Evolutionary conservation across 2,113 vertebrate genomes (phyloP), one percentile per base, ranked within the genome.

Genomic region (Toxotes chatareus): DNA sequence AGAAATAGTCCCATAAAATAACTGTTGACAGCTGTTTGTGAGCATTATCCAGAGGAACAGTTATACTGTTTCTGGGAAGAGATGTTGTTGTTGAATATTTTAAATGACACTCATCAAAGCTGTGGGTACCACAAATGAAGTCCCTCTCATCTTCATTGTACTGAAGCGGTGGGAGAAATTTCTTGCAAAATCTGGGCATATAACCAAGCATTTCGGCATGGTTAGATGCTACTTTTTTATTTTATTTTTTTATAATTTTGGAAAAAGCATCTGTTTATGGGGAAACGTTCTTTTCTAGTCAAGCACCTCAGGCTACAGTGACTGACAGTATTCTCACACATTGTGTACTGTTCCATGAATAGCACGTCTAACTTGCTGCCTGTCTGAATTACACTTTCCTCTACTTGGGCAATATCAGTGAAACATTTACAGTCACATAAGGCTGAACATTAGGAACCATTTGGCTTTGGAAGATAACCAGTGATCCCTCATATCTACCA

Each of bases 321-420:
- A 32, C 19, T 27, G 34, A 73, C 47, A 47, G 49, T 38, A 51
- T 60, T 69, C 60, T 40, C 47, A 61, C 63, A 65, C 49, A 82
- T n/a, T 70, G 42, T 73, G 12, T 49, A 46, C 53, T 65, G 76
- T 10, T 79, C 79, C 83, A 57, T 23, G 57, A 86, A 90, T 87
- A 90, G 12, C 68, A 13, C 6, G 56, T 80, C 86, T 81, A 76
- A 85, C 61, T 86, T 73, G 64, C 73, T 59, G 76, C 44, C 60
- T 44, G 57, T 34, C 72, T 80, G 40, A 78, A 65, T 53, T 83
- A 42, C 70, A 71, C 65, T 63, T 78, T 57, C 56, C 64, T 76
- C 27, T 17, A 9, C 56, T 74, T 27, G 65, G 40, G 64, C 42
- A 40, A 17, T 14, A 21, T 31, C 21, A 53, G 21, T 63, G 46